Base-by-base conservation (phyloP, 2,113 vertebrate genomes). In the Pseudopipra pipra region DNA sequence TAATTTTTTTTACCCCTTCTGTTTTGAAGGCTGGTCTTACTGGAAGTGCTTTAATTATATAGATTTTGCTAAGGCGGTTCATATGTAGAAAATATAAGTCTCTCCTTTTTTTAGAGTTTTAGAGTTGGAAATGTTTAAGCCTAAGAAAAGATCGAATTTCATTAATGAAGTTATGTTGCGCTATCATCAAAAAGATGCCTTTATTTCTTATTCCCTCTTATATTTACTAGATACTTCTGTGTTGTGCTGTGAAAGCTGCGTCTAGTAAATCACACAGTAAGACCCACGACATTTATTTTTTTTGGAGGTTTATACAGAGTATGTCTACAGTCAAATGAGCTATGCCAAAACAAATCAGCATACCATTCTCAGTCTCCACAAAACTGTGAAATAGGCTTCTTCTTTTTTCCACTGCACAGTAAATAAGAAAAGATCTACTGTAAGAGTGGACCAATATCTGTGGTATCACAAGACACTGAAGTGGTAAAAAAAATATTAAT, bases 81-180 rank as follows among this genome's bases (percentile, higher is more conserved):
- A 46, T 25, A 31, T 3, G 12, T 31, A 67, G 11, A 56, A 85
- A 85, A 78, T 8, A 70, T 16, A 43, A 51, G 58, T 73, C 7
- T 68, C 12, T 43, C 11, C 2, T 51, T 33, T 54, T 37, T 12
- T 9, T 19, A 23, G 10, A 13, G 11, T 58, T 92, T 83, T 68
- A 17, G 25, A 33, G 8, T 54, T 85, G 72, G 37, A 75, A 46
- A 66, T 2, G 5, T 55, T 67, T 85, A 78, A 79, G 22, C 35
- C 56, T 30, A 90, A 88, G 81, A 96, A 97, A 85, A 51, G 22
- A 84, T 3, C 94, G 31, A 93, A 90, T 96, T 79, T 97, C 22
- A 27, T 79, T 55, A 71, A 52, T 16, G 17, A 85, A 93, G 54
- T 91, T 96, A 94, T 73, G 51, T 70, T 89, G 25, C 25, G 49